These are phyloP conservation scores for Tetragnatha montana DNA, from an alignment of 2,888 invertebrate species.

Conservation along the genomic window DNA sequence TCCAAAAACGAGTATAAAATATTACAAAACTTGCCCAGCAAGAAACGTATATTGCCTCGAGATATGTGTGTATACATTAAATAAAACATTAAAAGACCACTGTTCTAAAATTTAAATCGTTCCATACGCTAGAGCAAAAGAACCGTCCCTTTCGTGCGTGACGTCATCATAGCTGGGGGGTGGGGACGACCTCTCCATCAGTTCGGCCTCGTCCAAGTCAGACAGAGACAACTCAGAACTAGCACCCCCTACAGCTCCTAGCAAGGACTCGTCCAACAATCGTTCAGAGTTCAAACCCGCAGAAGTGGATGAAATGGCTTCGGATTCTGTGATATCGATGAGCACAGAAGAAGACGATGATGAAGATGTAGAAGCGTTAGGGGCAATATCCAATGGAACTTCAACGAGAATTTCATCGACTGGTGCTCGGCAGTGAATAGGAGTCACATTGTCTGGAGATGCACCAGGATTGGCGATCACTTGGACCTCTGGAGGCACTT, in stretches of 20 bases:
- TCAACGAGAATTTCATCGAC: no score
- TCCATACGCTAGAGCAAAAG: slow-evolving; percentile 67
- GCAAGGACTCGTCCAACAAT: not conserved
- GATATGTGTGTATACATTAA: not conserved
- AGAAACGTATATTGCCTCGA: slow-evolving; percentile 11
- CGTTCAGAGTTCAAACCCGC: no score
- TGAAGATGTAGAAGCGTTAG: not conserved
- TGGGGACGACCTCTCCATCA: slow-evolving; percentile 64
- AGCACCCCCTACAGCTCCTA: not conserved
- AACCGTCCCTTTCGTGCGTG: slow-evolving; percentile 75
- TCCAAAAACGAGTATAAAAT: slow-evolving; percentile 39
- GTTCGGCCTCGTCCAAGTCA: slow-evolving; percentile 61
- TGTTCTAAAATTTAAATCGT: slow-evolving; percentile 53
- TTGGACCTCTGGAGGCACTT: no score
- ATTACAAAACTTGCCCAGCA: slow-evolving; percentile 63
- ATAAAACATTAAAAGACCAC: slow-evolving; percentile 20
- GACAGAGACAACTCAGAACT: slow-evolving; percentile 31
- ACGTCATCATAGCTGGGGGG: slow-evolving; percentile 72
- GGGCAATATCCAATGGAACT: no score
- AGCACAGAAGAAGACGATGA: slow-evolving; percentile 15
- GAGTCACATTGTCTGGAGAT: no score
- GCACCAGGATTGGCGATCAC: no score
- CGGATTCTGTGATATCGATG: slow-evolving; percentile 28
- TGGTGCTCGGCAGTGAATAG: no score
- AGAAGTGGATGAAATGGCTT: not conserved